Conservation (phyloP, 1,140 invertebrate genomes). For the Brachionus rubens region DNA sequence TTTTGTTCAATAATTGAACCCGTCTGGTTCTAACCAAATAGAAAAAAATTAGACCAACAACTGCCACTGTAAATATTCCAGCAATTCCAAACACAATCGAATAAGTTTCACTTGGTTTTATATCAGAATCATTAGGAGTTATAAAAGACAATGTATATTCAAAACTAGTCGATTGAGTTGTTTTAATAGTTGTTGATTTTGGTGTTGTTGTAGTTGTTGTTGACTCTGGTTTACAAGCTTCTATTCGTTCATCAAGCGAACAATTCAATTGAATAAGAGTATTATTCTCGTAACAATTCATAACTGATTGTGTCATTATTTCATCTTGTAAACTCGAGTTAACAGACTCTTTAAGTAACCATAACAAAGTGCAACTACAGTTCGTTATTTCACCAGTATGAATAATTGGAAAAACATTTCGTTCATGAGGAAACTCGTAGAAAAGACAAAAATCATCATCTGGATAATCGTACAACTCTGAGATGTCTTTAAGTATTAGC, state of each 20-base stretch:
- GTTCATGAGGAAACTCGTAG: background rate
- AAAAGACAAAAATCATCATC: slow-evolving; percentile 32
- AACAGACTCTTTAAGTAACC: background rate
- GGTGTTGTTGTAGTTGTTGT: background rate
- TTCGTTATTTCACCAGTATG: background rate
- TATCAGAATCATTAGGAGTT: background rate
- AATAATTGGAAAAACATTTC: background rate
- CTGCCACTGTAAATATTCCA: too few relatives aligned
- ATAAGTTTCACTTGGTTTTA: too few relatives aligned
- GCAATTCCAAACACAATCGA: too few relatives aligned
- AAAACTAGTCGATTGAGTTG: background rate
- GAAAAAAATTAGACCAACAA: too few relatives aligned
- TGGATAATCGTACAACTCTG: background rate
- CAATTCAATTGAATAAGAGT: background rate
- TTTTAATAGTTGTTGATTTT: background rate
- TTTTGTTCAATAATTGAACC: too few relatives aligned
- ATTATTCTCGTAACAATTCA: background rate
- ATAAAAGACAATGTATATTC: background rate
- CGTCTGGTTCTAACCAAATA: too few relatives aligned
- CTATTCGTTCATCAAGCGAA: background rate
- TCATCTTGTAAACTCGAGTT: background rate
- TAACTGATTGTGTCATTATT: background rate
- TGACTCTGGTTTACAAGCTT: background rate
- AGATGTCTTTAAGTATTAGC: too few relatives aligned
- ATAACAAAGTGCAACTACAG: background rate